Percentiles rank a stretch among this genome's conserved stretches.
Evolutionary conservation across 1,140 invertebrate genomes (phyloP).

Genomic region (Zaprionus capensis): DNA sequence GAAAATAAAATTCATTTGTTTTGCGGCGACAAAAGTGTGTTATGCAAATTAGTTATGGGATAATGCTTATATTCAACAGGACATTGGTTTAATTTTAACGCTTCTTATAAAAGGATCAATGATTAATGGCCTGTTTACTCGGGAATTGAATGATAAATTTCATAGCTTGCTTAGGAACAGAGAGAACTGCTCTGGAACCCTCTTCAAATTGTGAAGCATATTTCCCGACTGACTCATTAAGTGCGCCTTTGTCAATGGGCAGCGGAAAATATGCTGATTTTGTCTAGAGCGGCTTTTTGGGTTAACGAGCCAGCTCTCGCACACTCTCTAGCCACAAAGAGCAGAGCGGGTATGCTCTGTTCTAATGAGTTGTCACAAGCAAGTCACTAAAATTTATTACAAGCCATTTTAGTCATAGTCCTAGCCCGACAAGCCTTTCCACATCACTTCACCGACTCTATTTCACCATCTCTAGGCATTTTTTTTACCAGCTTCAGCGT

Average conservation of each 20-base stretch:
- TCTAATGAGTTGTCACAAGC: slow-evolving; percentile 48
- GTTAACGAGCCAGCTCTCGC: slow-evolving; percentile 26
- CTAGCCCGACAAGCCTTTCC: slow-evolving; percentile 19
- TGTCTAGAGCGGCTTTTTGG: slow-evolving; percentile 17
- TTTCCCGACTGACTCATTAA: slow-evolving; percentile 18
- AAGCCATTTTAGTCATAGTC: slow-evolving; percentile 26
- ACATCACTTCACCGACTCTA: slow-evolving; percentile 29
- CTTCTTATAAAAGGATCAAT: background rate
- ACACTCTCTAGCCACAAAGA: background rate
- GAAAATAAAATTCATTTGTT: background rate
- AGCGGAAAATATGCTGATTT: slow-evolving; percentile 32
- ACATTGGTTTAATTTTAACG: background rate
- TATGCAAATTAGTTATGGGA: background rate
- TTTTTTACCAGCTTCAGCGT: slow-evolving; percentile 24
- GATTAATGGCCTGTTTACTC: background rate
- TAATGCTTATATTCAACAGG: background rate
- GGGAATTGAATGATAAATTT: slow-evolving; percentile 6
- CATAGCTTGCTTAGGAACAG: background rate
- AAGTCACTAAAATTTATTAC: slow-evolving; percentile 45
- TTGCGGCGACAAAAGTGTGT: slow-evolving; percentile 2
- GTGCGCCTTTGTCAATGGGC: slow-evolving; percentile 15
- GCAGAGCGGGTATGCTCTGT: slow-evolving; percentile 6
- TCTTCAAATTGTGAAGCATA: slow-evolving; percentile 27
- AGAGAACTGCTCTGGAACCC: background rate
- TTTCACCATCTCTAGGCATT: background rate